Base-by-base conservation (phyloP, 2,888 invertebrate genomes). In the Copidosoma aretas region DNA sequence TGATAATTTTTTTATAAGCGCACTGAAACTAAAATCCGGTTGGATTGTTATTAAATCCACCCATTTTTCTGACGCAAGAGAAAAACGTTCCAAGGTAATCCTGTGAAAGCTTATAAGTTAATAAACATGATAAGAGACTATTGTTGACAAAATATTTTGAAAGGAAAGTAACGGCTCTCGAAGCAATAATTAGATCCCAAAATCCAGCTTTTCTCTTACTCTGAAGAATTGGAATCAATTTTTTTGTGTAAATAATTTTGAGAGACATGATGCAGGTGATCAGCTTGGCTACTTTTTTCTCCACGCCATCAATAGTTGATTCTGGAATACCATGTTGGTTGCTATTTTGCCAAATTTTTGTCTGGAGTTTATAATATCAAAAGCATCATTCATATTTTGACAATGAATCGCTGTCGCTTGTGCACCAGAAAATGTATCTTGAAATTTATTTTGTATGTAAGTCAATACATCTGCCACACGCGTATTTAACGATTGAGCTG, bases 281-380 rank as follows among this genome's bases (percentile, higher is more conserved):
- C 32, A 32, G 32, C 4, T 3, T 8, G 8, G 3, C 8, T 32
- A 32, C 32, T 32, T 32, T 32, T 32, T 32, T 32, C 32, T 32
- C 32, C 32, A 32, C 32, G 8, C 8, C 8, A 5, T 32, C 32
- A 32, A 32, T 32, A 32, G 32, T 32, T 8, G 8, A 32, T n/a
- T 8, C 32, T 32, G 32, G 8, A 32, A 68, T 68, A 51, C 53
- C 56, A 49, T 41, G n/a, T 49, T 64, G 70, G 17, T 51, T 21
- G 10, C 39, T 17, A 53, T 58, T 67, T 65, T 71, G 72, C 19
- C 21, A 39, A 5, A 57, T 17, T n/a, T 32, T 60, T 24, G 53
- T 69, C 62, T 51, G 19, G 71, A 67, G 67, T 77, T 77, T 21
- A 77, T 49, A n/a, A 78, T 67, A 66, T 78, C 76, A 66, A 77